These are phyloP conservation scores for Scaptomyza polygonia DNA, from an alignment of 2,888 invertebrate genomes.

Conservation along the genomic window DNA sequence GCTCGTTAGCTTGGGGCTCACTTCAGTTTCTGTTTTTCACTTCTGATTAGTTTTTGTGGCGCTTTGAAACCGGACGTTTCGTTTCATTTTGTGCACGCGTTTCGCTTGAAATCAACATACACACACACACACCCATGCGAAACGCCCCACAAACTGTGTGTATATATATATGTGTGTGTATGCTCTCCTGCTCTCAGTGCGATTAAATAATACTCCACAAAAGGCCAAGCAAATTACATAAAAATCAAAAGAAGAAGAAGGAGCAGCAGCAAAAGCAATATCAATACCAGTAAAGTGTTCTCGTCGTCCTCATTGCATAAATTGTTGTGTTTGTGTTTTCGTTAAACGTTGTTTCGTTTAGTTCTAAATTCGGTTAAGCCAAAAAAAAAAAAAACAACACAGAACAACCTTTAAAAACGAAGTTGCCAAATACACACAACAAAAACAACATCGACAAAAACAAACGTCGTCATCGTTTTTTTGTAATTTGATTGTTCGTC, in stretches of 20 bases:
- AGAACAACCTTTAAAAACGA: conserved; percentile 40
- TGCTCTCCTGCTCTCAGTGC: conserved; percentile 53
- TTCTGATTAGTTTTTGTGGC: conserved; percentile 81
- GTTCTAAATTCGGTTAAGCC: conserved; percentile 42
- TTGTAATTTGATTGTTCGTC: conserved; percentile 15
- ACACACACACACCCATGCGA: conserved; percentile 28
- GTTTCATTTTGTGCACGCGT: conserved; percentile 62
- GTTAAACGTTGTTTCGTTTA: conserved; percentile 43
- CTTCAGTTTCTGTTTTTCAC: conserved; percentile 65
- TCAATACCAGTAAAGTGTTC: conserved; percentile 37
- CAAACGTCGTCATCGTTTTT: conserved; percentile 48
- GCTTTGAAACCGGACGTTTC: conserved; percentile 76
- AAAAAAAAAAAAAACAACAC: conserved; percentile 26
- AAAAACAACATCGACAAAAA: conserved; percentile 9
- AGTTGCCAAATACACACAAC: conserved; percentile 55
- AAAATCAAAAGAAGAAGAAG: conserved; percentile 41
- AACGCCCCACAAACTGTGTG: conserved; percentile 41
- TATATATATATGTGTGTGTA: conserved; percentile 19
- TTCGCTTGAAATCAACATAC: conserved; percentile 26
- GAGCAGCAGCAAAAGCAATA: conserved; percentile 31
- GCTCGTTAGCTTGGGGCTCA: conserved; percentile 33
- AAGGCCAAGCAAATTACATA: conserved; percentile 77
- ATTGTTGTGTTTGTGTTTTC: conserved; percentile 57
- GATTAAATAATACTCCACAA: conserved; percentile 78
- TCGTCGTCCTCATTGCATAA: conserved; percentile 48